Conservation (phyloP, 2,888 invertebrate species). For the Octodonta nipae region DNA sequence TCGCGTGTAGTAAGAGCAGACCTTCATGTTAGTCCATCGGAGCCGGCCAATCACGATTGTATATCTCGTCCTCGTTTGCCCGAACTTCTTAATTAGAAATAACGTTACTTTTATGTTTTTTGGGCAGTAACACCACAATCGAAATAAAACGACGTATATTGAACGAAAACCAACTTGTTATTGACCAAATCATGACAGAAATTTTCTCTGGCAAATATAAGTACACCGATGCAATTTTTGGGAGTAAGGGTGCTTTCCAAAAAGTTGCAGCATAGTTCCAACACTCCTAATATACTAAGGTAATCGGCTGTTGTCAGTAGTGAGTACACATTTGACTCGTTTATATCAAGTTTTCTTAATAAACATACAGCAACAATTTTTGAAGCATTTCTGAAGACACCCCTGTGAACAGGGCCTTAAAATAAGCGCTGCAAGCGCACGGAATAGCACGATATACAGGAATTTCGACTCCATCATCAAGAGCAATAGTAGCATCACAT, state of each 20-base stretch:
- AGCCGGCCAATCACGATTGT: too few species aligned
- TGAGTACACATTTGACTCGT: constrained; percentile 64
- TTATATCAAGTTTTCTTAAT: constrained; percentile 65
- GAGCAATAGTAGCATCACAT: constrained; percentile 72
- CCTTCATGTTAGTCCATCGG: too few species aligned
- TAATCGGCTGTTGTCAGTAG: constrained; percentile 79
- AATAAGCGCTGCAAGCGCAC: constrained; percentile 81
- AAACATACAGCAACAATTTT: constrained; percentile 70
- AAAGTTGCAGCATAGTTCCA: constrained; percentile 68
- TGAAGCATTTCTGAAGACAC: constrained; percentile 67
- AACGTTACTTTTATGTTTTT: too few species aligned
- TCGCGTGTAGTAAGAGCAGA: too few species aligned
- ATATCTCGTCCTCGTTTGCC: too few species aligned
- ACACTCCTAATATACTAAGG: constrained; percentile 68
- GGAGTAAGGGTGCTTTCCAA: constrained; percentile 54
- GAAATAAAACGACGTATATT: too few species aligned
- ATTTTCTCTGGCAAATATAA: constrained; percentile 68
- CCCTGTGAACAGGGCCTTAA: too few species aligned
- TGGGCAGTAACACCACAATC: too few species aligned
- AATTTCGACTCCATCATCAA: constrained; percentile 69
- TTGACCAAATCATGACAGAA: constrained; percentile 60
- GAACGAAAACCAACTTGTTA: too few species aligned
- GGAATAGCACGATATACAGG: constrained; percentile 77
- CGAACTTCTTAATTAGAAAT: too few species aligned
- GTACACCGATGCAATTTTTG: constrained; percentile 71